Conservation (phyloP, 2,888 invertebrate species). For the Meteorus cinctellus region DNA sequence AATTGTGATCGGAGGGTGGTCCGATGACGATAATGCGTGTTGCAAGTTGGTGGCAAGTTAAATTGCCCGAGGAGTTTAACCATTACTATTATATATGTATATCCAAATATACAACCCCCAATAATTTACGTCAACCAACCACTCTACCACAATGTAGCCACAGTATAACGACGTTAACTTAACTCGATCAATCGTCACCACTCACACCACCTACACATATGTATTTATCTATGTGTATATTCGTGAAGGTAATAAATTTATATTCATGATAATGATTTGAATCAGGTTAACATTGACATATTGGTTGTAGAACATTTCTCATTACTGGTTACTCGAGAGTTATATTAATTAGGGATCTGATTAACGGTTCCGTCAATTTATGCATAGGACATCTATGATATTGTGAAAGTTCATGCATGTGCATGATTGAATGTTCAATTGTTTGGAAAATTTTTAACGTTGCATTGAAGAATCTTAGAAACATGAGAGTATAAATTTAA, state of each 20-base stretch:
- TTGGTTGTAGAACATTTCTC: conserved; percentile 30
- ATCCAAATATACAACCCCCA: conserved; percentile 40
- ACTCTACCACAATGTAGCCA: conserved; percentile 51
- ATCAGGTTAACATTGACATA: conserved; percentile 26
- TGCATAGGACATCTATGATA: neutral
- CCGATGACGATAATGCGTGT: conserved; percentile 62
- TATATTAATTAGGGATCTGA: conserved; percentile 5
- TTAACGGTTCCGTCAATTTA: conserved; percentile 17
- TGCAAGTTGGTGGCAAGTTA: conserved; percentile 65
- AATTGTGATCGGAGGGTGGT: conserved; percentile 41
- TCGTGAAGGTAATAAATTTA: neutral
- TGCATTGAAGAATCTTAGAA: too few relatives aligned
- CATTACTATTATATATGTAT: conserved; percentile 43
- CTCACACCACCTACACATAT: conserved; percentile 10
- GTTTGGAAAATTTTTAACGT: too few relatives aligned
- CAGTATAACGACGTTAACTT: conserved; percentile 67
- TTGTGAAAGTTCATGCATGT: neutral
- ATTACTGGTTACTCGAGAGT: conserved; percentile 17
- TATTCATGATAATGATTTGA: conserved; percentile 8
- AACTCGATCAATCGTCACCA: conserved; percentile 65
- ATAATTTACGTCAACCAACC: conserved; percentile 58
- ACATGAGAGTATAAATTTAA: too few relatives aligned
- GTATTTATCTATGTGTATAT: neutral
- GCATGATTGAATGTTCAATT: too few relatives aligned
- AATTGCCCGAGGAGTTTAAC: conserved; percentile 67